Conservation (phyloP, 1,140 invertebrate genomes). For the Heliconius hewitsoni region DNA sequence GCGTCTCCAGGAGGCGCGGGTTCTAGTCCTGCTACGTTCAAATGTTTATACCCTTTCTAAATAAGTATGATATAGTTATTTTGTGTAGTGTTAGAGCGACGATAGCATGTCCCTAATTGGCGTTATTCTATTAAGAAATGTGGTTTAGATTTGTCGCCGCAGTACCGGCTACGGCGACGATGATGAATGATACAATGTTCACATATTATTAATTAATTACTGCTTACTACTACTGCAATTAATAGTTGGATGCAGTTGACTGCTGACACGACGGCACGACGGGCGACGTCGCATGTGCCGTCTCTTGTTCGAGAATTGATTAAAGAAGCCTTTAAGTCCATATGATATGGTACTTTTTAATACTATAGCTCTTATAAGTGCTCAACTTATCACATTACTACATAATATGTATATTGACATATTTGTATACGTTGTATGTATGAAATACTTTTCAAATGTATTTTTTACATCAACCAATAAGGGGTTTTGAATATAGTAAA, state of each 20-base stretch:
- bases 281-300: conserved; percentile 49
- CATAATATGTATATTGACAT: not conserved
- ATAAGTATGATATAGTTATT: no score
- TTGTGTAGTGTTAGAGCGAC: not conserved
- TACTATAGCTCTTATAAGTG: not conserved
- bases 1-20: no score
- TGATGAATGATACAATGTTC: conserved; percentile 65
- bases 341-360: conserved; percentile 19
- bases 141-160: conserved; percentile 9
- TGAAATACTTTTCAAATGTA: no score
- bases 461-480: no score
- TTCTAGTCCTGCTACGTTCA: no score
- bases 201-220: conserved; percentile 76
- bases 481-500: not conserved
- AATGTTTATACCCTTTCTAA: no score
- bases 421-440: not conserved
- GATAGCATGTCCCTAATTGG: not conserved
- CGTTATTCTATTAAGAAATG: conserved; percentile 6
- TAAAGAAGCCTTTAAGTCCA: conserved; percentile 61
- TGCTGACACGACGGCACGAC: conserved; percentile 53
- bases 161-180: conserved; percentile 40
- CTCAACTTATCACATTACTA: no score
- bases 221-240: conserved; percentile 68
- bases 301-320: conserved; percentile 60
- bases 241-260: conserved; percentile 74